Conservation (phyloP, 2,113 vertebrate species). For the Rallus limicola region DNA sequence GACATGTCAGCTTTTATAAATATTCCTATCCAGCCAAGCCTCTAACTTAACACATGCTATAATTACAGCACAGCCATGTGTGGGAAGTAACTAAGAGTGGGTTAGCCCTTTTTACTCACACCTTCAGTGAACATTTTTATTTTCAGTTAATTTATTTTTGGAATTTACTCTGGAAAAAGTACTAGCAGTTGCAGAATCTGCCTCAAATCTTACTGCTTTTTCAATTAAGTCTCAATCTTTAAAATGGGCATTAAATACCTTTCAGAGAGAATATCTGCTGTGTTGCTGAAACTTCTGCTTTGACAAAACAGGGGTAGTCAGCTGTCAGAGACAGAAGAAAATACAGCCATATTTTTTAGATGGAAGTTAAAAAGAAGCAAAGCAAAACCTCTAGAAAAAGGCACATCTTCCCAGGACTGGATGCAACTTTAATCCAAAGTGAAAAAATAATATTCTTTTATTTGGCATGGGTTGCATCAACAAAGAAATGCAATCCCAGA, state of each 20-base stretch:
- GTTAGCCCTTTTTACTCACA: slow-evolving; percentile 28
- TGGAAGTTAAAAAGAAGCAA: neutral
- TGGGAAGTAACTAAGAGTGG: slow-evolving; percentile 20
- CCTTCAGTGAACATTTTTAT: slow-evolving; percentile 52
- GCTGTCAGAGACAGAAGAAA: neutral
- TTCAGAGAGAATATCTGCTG: neutral
- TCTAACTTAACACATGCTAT: slow-evolving; percentile 45
- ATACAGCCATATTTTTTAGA: neutral
- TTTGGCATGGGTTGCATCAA: neutral
- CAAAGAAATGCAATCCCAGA: neutral
- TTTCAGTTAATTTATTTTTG: slow-evolving; percentile 49
- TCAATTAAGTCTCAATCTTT: slow-evolving; percentile 10
- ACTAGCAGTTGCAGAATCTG: slow-evolving; percentile 33
- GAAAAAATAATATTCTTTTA: neutral
- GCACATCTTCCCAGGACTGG: neutral
- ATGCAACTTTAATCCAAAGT: slow-evolving; percentile 7
- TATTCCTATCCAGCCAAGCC: slow-evolving; percentile 43
- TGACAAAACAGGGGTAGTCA: neutral
- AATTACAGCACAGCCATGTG: slow-evolving; percentile 52
- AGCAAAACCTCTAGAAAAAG: neutral
- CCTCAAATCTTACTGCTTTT: slow-evolving; percentile 20
- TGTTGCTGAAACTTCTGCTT: neutral
- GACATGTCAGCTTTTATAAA: slow-evolving; percentile 61
- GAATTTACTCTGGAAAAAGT: slow-evolving; percentile 53
- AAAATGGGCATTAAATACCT: slow-evolving; percentile 20